Evolutionary conservation across 2,797 vertebrate genomes (phyloP).

Genomic region (Tragopan temminckii): DNA sequence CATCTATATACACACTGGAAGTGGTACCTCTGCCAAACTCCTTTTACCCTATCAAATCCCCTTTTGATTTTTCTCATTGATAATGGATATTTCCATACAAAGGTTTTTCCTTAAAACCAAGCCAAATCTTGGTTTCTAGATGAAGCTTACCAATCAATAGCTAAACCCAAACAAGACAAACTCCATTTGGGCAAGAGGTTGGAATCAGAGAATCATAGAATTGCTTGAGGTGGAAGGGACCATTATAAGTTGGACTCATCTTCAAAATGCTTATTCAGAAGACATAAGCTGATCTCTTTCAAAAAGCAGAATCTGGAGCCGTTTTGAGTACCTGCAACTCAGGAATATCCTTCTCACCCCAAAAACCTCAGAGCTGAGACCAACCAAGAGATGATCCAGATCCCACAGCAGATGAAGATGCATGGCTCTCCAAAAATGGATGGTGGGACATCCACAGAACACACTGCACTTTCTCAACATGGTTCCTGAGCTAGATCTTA

Average conservation of each 20-base stretch:
- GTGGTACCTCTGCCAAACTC: neutral
- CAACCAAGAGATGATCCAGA: neutral
- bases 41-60: neutral
- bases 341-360: neutral
- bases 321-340: neutral
- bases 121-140: neutral
- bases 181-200: neutral
- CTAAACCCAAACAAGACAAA: neutral
- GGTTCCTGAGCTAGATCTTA: neutral
- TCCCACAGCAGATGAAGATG: accelerated
- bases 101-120: constrained; percentile 7
- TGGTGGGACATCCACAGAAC: neutral
- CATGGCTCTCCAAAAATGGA: neutral
- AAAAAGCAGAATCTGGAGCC: neutral
- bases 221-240: too few relatives aligned
- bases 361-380: neutral
- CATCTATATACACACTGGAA: neutral
- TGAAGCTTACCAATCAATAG: constrained; percentile 35
- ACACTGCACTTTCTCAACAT: accelerated
- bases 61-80: neutral
- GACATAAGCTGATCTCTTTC: neutral
- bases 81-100: neutral
- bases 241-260: neutral
- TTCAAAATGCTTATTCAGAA: neutral
- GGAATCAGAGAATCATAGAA: neutral